Conservation (phyloP, 2,113 vertebrate species). For the Herpetotheres cachinnans region DNA sequence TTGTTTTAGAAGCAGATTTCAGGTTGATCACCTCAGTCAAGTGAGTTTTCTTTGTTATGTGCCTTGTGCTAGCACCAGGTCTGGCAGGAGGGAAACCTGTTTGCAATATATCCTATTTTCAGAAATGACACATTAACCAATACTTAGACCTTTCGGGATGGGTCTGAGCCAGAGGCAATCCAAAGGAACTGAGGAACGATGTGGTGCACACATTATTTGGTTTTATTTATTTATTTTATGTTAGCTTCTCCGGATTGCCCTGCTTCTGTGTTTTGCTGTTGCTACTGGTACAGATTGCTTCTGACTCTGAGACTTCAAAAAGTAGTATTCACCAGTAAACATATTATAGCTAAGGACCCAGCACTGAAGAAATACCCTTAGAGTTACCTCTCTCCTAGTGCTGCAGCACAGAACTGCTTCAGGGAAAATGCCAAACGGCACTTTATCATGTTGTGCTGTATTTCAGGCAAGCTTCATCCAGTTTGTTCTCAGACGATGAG, state of each 20-base stretch:
- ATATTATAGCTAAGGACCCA: background rate
- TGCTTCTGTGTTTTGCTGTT: background rate
- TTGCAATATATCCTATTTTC: background rate
- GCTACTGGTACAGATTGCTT: background rate
- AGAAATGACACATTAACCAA: background rate
- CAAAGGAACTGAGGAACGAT: background rate
- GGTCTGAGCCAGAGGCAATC: background rate
- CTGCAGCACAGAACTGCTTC: background rate
- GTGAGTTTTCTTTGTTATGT: background rate
- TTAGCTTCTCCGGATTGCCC: background rate
- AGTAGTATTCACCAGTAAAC: background rate
- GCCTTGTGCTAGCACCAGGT: background rate
- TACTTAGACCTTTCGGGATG: background rate
- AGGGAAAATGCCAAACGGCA: background rate
- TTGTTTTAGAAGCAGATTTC: background rate
- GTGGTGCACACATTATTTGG: background rate
- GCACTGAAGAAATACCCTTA: background rate
- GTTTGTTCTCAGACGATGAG: background rate
- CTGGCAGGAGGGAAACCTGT: background rate
- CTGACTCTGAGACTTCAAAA: background rate
- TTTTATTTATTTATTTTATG: background rate
- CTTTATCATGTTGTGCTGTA: background rate
- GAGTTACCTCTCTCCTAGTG: background rate
- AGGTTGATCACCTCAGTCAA: background rate
- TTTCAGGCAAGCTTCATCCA: background rate